phyloP scores from a whole-genome alignment of 2,797 vertebrate genomes.

The Centropyge bicolor region DNA sequence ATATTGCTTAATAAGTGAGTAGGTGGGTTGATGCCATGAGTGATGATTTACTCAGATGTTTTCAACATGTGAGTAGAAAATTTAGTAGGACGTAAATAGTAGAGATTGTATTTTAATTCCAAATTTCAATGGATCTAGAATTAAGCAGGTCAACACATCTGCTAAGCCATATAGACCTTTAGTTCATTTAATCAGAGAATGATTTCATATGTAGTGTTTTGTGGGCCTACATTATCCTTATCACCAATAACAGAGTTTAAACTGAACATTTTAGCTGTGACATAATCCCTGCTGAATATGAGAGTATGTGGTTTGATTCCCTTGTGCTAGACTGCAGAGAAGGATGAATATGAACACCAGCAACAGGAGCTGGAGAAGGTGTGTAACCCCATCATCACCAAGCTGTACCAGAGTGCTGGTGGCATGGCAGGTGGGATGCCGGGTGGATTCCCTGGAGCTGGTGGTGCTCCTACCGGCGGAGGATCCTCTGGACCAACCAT shows the following conservation, averaged over 20 bases:
- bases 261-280: background rate
- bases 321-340: conserved; percentile 86
- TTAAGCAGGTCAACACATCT: background rate
- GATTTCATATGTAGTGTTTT: background rate
- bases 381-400: conserved; percentile 92
- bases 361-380: conserved; percentile 91
- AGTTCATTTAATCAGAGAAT: background rate
- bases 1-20: background rate
- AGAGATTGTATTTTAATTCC: background rate
- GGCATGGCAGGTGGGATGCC: conserved; percentile 86
- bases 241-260: background rate
- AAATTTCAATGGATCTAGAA: background rate
- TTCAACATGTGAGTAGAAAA: background rate
- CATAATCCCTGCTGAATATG: background rate
- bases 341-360: conserved; percentile 90
- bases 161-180: background rate
- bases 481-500: conserved; percentile 91
- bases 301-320: background rate
- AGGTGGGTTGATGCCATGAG: background rate
- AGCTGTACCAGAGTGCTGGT: conserved; percentile 90
- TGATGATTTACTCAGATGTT: background rate
- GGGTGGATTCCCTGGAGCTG: conserved; percentile 71
- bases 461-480: conserved; percentile 83
- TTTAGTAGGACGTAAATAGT: background rate
- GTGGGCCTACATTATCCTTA: background rate